phyloP scores from a whole-genome alignment of 1,140 invertebrate genomes.

The Drosophila pseudoananassae region DNA sequence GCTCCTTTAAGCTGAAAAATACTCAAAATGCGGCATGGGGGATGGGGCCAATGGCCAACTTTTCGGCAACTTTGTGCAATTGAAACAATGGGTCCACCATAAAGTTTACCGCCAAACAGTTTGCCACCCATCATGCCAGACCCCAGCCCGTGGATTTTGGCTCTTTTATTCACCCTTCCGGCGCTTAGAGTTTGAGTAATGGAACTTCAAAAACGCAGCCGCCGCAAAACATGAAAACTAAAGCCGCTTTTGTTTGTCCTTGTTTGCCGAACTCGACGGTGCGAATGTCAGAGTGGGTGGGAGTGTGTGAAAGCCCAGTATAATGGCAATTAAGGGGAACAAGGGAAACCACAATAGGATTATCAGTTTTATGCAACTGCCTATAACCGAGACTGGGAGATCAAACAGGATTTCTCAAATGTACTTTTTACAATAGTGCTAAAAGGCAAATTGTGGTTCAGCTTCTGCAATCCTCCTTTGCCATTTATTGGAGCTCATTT shows the following conservation, averaged over 20 bases:
- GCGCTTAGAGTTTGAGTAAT: conserved; percentile 71
- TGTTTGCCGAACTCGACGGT: conserved; percentile 13
- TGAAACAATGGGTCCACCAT: conserved; percentile 65
- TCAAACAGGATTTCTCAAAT: conserved; percentile 44
- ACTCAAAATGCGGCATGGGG: conserved; percentile 35
- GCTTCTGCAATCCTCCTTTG: background rate
- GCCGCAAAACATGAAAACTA: conserved; percentile 74
- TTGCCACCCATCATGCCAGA: conserved; percentile 12
- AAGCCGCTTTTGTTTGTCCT: conserved; percentile 73
- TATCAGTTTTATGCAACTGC: conserved; percentile 62
- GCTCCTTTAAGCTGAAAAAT: conserved; percentile 21
- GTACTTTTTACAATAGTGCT: background rate
- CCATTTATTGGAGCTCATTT: background rate
- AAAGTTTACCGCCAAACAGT: conserved; percentile 61
- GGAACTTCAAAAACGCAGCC: conserved; percentile 77
- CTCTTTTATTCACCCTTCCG: conserved; percentile 38
- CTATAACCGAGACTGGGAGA: conserved; percentile 56
- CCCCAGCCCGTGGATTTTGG: background rate
- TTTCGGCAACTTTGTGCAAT: conserved; percentile 63
- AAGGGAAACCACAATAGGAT: conserved; percentile 75
- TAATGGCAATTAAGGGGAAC: conserved; percentile 62
- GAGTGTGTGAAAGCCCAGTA: conserved; percentile 31
- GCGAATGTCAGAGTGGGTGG: conserved; percentile 8
- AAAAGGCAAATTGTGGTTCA: background rate
- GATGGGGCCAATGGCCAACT: conserved; percentile 39